Evolutionary conservation across 2,888 invertebrate species (phyloP), one percentile per base, ranked within the genome.

Genomic region (Xylota sylvarum): DNA sequence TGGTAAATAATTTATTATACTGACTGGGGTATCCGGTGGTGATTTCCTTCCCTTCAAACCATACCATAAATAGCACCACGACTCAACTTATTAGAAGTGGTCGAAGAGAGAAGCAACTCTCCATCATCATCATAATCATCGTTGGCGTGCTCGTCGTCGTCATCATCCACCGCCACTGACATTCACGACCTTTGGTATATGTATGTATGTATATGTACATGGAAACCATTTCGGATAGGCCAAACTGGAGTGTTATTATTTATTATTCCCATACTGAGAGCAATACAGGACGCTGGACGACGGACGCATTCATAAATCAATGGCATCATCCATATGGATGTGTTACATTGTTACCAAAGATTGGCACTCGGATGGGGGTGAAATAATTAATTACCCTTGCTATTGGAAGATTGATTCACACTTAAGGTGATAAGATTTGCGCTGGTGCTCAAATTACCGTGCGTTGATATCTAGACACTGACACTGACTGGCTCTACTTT

Each of bases 391-490:
- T 86, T 86, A 82, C 82, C 77, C 56, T 52, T 43, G 69, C 77
- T 56, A 78, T 27, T 78, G 56, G 58, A 74, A 83, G 90, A 89
- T 91, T 90, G 91, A 91, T 91, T 90, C 90, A 89, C 90, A 91
- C 90, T 89, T 89, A 88, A 89, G 90, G 89, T 89, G 90, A 88
- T 89, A 89, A 88, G 88, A 89, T 87, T 83, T 82, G 65, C 86
- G 67, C 73, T 74, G 58, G 46, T 85, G 69, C 55, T 76, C 58
- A 65, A 82, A 56, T 58, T 50, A 65, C 69, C 30, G 50, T 17
- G 27, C 37, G 50, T 65, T 50, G 46, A 73, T 82, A 67, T 46
- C 55, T 58, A 55, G 23, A 14, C 48, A 62, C 40, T 52, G 76
- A 55, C 67, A 60, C 32, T 14, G 27, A 5, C 5, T 35, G 12